Evolutionary conservation across 2,113 vertebrate species (phyloP).

Genomic region (Petrocephalus zakoni): DNA sequence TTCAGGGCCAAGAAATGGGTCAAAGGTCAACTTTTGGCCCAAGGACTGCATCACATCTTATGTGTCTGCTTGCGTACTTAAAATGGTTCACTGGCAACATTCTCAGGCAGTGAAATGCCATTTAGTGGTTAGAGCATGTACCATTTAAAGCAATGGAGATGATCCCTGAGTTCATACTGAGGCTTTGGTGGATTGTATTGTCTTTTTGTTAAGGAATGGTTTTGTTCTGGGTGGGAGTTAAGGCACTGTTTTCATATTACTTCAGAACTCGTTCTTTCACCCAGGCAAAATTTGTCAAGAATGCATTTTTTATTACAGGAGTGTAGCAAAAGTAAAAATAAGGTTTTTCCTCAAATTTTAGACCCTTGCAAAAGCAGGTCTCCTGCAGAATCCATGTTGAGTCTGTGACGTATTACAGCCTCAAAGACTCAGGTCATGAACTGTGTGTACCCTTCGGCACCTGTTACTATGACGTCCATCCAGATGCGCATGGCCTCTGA

Average conservation of each 20-base stretch:
- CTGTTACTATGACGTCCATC: slow-evolving; percentile 97
- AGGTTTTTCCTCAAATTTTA: slow-evolving; percentile 31
- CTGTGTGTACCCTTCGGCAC: slow-evolving; percentile 94
- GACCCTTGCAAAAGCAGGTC: background rate
- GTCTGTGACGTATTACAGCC: slow-evolving; percentile 28
- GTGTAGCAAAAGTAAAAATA: slow-evolving; percentile 28
- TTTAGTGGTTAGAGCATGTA: slow-evolving; percentile 11
- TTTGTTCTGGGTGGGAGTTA: background rate
- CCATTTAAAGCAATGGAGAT: background rate
- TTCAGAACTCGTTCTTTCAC: slow-evolving; percentile 52
- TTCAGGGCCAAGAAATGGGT: slow-evolving; percentile 20
- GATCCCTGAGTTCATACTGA: slow-evolving; percentile 38
- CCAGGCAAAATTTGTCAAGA: slow-evolving; percentile 21
- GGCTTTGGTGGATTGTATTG: slow-evolving; percentile 17
- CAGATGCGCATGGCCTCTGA: slow-evolving; percentile 96
- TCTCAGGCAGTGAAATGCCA: slow-evolving; percentile 23
- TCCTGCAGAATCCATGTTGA: background rate
- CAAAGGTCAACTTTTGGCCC: background rate
- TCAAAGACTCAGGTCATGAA: slow-evolving; percentile 77
- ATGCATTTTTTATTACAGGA: slow-evolving; percentile 25
- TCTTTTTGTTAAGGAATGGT: background rate
- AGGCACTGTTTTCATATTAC: slow-evolving; percentile 38
- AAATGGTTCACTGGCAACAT: slow-evolving; percentile 28
- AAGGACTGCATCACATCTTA: slow-evolving; percentile 40
- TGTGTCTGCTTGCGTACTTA: slow-evolving; percentile 16